Conservation (phyloP, 2,113 vertebrate species). For the Corythoichthys intestinalis region DNA sequence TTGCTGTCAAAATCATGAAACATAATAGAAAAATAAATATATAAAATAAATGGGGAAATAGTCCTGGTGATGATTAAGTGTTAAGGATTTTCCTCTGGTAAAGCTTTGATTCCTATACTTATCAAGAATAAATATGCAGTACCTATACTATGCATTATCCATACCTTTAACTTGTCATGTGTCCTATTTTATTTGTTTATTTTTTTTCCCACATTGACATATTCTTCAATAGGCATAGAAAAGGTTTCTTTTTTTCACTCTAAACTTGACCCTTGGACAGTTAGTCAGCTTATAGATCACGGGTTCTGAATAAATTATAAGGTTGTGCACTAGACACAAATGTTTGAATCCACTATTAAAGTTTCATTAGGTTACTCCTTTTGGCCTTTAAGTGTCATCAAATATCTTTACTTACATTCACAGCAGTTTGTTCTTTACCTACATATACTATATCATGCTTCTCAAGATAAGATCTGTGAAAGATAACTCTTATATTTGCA, state of each 20-base stretch:
- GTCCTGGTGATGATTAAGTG: not conserved
- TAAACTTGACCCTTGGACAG: conserved; percentile 1
- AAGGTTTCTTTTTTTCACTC: not conserved
- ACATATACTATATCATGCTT: not conserved
- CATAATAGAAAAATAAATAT: not conserved
- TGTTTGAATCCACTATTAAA: conserved; percentile 39
- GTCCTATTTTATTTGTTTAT: too few species aligned
- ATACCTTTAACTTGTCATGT: too few species aligned
- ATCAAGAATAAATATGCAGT: too few species aligned
- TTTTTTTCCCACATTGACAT: not conserved
- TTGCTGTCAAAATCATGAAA: not conserved
- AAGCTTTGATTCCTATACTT: not conserved
- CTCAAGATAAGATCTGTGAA: not conserved
- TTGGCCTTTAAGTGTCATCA: conserved; percentile 13
- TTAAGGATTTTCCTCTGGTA: not conserved
- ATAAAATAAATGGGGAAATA: not conserved
- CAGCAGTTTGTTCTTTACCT: conserved; percentile 3
- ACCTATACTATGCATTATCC: too few species aligned
- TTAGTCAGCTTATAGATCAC: conserved; percentile 12
- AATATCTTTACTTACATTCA: conserved; percentile 17
- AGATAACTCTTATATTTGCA: not conserved
- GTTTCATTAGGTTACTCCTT: conserved; percentile 28
- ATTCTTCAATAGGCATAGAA: not conserved
- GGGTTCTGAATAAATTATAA: conserved; percentile 50
- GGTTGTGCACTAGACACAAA: conserved; percentile 25